These are phyloP conservation scores for Cryptotermes secundus DNA, from an alignment of 1,140 invertebrate genomes.

Conservation along the genomic window DNA sequence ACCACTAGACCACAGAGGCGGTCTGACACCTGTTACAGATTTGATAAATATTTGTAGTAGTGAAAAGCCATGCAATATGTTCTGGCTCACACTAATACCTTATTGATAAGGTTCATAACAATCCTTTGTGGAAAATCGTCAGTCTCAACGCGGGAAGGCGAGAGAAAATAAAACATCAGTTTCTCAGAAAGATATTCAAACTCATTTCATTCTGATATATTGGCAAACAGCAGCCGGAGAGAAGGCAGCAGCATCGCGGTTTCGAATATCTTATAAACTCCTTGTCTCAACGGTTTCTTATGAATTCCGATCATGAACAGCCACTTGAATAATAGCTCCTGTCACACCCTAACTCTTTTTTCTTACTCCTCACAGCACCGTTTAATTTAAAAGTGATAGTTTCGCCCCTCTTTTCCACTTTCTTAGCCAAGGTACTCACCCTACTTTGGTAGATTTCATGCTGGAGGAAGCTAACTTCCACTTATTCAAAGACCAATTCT, in stretches of 20 bases:
- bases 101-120: neutral
- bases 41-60: too few species aligned
- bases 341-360: neutral
- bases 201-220: neutral
- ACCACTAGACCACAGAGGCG: too few species aligned
- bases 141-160: neutral
- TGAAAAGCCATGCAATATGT: too few species aligned
- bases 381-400: constrained; percentile 19
- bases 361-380: neutral
- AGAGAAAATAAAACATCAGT: neutral
- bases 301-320: constrained; percentile 1
- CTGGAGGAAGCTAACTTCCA: constrained; percentile 17
- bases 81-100: too few species aligned
- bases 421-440: neutral
- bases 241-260: neutral
- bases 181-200: neutral
- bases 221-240: neutral
- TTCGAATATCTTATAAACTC: neutral
- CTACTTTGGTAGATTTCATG: constrained; percentile 1
- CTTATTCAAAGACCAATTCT: constrained; percentile 17
- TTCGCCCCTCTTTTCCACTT: neutral
- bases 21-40: too few species aligned
- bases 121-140: neutral
- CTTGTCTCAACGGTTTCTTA: neutral
- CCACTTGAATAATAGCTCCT: constrained; percentile 14